Base-by-base conservation (phyloP, 1,140 invertebrate genomes). In the Drosophila kanapiae region DNA sequence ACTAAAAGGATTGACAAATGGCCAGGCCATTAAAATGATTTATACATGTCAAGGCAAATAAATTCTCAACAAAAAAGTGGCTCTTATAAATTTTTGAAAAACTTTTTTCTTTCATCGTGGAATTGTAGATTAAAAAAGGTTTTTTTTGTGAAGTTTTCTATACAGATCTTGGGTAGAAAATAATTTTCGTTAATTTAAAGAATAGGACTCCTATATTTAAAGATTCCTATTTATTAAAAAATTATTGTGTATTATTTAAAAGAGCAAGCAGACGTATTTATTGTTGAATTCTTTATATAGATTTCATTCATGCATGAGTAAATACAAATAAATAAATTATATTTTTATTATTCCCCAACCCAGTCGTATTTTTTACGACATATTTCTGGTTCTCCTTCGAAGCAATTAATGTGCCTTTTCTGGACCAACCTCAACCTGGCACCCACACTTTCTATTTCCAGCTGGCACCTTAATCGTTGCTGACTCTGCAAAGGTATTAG, bases 1-100 rank as follows among this genome's bases (percentile, higher is more conserved):
- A 57, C 33, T 72, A 48, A 54, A 74, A 63, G 48, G 48, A 45
- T 62, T 74, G 33, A 75, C 71, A 75, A 75, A 75, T 74, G 42
- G n/a, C 38, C 38, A 38, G 33, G 70, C 38, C 58, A 63, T 75
- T 54, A 61, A 74, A 60, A 71, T 72, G n/a, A 70, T 67, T 67
- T 67, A 67, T 67, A 67, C 60, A 14, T 31, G 11, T 27, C 23
- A 51, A 61, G 27, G 45, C 58, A 18, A 23, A 61, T 31, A 33
- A 51, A 56, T 54, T 54, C 33, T 5, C 11, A 54, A 23, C 51
- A 33, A 53, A 53, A 54, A 38, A 37, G 33, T 54, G 35, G 4
- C 13, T 54, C 33, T 54, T 54, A 35, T 38, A 54, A 9, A 54
- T 54, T 37, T 54, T 54, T 54, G 33, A 40, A 38, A 45, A 53